phyloP scores from a whole-genome alignment of 2,797 vertebrate species.

The Ceryle rudis region DNA sequence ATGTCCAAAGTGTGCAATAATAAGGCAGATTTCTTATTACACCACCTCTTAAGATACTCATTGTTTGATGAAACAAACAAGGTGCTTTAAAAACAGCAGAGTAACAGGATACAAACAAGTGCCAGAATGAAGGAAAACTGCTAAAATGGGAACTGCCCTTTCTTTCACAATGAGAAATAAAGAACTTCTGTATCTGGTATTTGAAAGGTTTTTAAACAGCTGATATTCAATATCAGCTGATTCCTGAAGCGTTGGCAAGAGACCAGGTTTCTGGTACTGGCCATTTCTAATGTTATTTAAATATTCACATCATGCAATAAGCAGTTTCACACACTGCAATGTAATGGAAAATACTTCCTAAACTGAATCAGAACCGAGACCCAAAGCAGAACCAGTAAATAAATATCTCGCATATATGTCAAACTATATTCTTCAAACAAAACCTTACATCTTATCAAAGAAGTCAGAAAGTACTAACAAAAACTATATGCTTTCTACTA shows the following conservation, averaged over 20 bases:
- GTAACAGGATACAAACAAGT: conserved; percentile 67
- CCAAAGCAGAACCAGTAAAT: conserved; percentile 78
- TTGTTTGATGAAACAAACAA: conserved; percentile 74
- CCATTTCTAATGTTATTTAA: conserved; percentile 70
- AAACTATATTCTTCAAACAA: conserved; percentile 82
- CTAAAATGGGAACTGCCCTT: conserved; percentile 47
- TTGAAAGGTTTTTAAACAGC: conserved; percentile 62
- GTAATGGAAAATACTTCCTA: conserved; percentile 71
- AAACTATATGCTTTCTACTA: conserved; percentile 75
- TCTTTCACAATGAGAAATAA: conserved; percentile 57
- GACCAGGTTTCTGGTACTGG: conserved; percentile 63
- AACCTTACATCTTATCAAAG: conserved; percentile 79
- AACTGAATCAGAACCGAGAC: conserved; percentile 68
- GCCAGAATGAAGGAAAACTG: conserved; percentile 54
- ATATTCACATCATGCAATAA: conserved; percentile 71
- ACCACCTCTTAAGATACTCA: conserved; percentile 65
- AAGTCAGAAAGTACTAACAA: conserved; percentile 79
- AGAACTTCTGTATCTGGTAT: conserved; percentile 56
- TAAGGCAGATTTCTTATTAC: conserved; percentile 71
- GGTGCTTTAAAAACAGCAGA: conserved; percentile 72
- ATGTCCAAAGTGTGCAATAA: conserved; percentile 67
- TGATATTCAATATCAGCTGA: conserved; percentile 64
- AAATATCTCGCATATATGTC: conserved; percentile 79
- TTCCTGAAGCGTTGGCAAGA: conserved; percentile 68
- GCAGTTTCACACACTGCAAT: conserved; percentile 72